Conservation (phyloP, 2,888 invertebrate genomes). For the Limnephilus marmoratus region DNA sequence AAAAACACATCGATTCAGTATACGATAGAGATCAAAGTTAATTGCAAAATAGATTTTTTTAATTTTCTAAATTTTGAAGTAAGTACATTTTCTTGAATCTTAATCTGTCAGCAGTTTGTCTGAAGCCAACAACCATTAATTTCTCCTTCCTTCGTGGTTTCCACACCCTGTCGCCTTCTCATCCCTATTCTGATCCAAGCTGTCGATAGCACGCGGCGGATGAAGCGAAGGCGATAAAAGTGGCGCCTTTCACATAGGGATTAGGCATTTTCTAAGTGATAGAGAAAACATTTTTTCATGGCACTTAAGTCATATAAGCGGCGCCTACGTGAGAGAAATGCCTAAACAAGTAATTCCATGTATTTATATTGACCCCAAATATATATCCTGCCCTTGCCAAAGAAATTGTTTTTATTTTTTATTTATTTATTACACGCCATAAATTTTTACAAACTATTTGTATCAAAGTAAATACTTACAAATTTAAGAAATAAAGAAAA, state of each 20-base stretch:
- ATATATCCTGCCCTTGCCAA: background rate
- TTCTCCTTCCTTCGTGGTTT: background rate
- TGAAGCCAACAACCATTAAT: background rate
- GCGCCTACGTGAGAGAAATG: constrained; percentile 48
- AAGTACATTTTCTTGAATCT: background rate
- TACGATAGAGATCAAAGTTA: too few species aligned
- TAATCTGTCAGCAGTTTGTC: background rate
- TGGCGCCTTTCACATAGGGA: constrained; percentile 46
- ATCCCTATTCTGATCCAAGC: constrained; percentile 44
- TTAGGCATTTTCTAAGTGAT: constrained; percentile 61
- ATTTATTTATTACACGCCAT: too few species aligned
- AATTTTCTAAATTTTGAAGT: background rate
- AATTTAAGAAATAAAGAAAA: too few species aligned
- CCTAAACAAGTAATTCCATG: constrained; percentile 24
- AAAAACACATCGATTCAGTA: too few species aligned
- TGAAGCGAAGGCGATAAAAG: constrained; percentile 53
- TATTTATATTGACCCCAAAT: constrained; percentile 26
- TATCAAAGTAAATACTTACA: too few species aligned
- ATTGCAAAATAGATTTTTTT: too few species aligned
- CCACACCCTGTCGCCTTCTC: constrained; percentile 11
- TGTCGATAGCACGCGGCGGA: constrained; percentile 59
- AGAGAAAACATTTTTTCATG: constrained; percentile 60
- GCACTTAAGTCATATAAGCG: constrained; percentile 49
- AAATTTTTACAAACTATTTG: too few species aligned
- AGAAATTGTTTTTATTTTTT: background rate